Evolutionary conservation across 1,140 invertebrate genomes (phyloP), one percentile per base, ranked within the genome.

Genomic region (Lasaia peninsularis): DNA sequence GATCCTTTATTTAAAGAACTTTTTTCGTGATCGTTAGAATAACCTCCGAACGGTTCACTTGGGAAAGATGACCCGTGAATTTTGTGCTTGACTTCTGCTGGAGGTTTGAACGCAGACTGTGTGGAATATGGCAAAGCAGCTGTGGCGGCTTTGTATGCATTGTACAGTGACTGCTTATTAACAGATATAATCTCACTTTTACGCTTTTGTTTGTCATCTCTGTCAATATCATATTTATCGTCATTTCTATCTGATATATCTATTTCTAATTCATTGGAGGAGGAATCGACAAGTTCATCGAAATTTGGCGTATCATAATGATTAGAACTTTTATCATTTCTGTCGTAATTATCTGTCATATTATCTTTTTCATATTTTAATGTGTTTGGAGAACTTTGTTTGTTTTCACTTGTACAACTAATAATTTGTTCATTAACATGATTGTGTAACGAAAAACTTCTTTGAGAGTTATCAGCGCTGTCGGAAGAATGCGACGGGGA

Each of bases 261-360:
- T 60, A 95, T 95, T 82, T 95, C 94, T 9, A 95, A 72, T 73
- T 95, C 94, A 64, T 94, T 94, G 10, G 94, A 94, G 1, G 94
- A 95, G 54, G 95, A 94, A 76, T 95, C 94, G 0, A 94, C 94
- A 11, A 95, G 85, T 69, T 95, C 94, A 71, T 95, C 94, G 73
- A 95, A 95, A 72, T 95, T 94, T 0, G 94, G 93, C 6, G 92
- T 91, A 52, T 94, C 93, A 77, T 94, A 94, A 40, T 92, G 89
- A 31, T 86, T 81, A 0, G 89, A 88, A 49, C 91, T 91, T 75
- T 82, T 77, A 31, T 70, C 80, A 21, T 74, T 70, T 60, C 67
- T 73, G 0, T 87, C 79, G 53, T 88, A 86, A 20, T 79, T 84
- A 11, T 86, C 83, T 56, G 84, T 80, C 58, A 69, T 82, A 33